phyloP scores from a whole-genome alignment of 2,888 invertebrate species.

The Meta bourneti region DNA sequence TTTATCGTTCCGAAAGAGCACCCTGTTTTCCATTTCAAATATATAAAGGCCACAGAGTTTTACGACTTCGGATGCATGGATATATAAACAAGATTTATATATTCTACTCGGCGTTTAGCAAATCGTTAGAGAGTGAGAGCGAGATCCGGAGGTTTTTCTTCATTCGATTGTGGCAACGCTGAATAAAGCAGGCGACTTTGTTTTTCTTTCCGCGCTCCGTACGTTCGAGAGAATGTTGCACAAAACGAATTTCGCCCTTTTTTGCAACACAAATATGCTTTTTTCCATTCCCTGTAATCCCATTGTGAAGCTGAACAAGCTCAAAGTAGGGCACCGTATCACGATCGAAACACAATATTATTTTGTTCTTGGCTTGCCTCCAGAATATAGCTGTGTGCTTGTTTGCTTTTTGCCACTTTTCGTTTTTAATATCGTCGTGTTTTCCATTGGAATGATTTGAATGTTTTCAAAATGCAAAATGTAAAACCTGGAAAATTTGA shows the following conservation, averaged over 20 bases:
- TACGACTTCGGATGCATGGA: not conserved
- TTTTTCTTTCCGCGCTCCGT: conserved; percentile 2
- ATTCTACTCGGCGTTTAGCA: conserved; percentile 44
- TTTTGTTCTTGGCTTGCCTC: conserved; percentile 37
- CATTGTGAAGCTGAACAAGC: conserved; percentile 30
- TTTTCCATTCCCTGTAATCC: conserved; percentile 51
- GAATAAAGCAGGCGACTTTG: conserved; percentile 19
- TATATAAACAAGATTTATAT: conserved; percentile 62
- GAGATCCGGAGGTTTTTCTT: not conserved
- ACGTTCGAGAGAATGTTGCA: conserved; percentile 35
- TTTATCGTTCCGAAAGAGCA: conserved; percentile 37
- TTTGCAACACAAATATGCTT: conserved; percentile 29
- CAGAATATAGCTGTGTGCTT: not conserved
- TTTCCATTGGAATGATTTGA: too few relatives aligned
- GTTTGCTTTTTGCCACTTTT: too few relatives aligned
- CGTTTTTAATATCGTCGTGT: too few relatives aligned
- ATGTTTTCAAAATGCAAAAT: too few relatives aligned
- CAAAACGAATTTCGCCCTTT: conserved; percentile 31
- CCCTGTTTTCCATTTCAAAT: conserved; percentile 30
- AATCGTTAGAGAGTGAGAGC: conserved; percentile 32
- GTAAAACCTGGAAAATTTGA: too few relatives aligned
- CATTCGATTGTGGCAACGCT: conserved; percentile 34
- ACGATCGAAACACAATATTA: conserved; percentile 33
- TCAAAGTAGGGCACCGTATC: conserved; percentile 12
- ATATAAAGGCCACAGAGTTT: conserved; percentile 56